phyloP scores from a whole-genome alignment of 2,888 invertebrate species.

The Pelosia muscerda region DNA sequence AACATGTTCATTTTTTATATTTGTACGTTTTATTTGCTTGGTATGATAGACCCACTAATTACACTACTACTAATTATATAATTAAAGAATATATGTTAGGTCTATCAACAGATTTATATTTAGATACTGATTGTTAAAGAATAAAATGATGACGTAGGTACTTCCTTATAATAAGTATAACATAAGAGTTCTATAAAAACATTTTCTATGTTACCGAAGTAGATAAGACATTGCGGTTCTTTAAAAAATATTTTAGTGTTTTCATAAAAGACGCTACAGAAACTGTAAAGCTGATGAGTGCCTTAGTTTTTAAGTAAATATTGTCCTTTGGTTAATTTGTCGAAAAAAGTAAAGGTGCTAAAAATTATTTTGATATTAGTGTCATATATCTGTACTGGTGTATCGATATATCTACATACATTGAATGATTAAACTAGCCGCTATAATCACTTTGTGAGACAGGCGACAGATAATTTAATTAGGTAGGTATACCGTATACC shows the following conservation, averaged over 20 bases:
- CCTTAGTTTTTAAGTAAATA: background rate
- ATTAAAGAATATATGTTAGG: background rate
- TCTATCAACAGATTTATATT: background rate
- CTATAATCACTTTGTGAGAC: background rate
- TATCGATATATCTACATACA: background rate
- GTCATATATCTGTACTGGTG: background rate
- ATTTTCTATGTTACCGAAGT: no score
- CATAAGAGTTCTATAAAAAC: no score
- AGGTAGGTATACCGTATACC: background rate
- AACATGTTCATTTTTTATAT: background rate
- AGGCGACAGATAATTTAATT: background rate
- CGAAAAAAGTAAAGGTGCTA: background rate
- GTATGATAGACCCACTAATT: background rate
- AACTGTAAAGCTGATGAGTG: background rate
- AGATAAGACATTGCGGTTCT: no score
- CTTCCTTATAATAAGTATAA: no score
- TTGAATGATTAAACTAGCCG: background rate
- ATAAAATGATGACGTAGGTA: background rate
- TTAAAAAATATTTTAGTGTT: no score
- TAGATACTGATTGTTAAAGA: background rate
- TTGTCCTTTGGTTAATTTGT: background rate
- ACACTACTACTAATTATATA: no score
- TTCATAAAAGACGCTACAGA: no score
- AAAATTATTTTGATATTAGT: background rate
- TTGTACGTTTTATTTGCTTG: conserved; percentile 1